Base-by-base conservation (phyloP, 2,888 invertebrate genomes). In the Cecidostiba fungosa region DNA sequence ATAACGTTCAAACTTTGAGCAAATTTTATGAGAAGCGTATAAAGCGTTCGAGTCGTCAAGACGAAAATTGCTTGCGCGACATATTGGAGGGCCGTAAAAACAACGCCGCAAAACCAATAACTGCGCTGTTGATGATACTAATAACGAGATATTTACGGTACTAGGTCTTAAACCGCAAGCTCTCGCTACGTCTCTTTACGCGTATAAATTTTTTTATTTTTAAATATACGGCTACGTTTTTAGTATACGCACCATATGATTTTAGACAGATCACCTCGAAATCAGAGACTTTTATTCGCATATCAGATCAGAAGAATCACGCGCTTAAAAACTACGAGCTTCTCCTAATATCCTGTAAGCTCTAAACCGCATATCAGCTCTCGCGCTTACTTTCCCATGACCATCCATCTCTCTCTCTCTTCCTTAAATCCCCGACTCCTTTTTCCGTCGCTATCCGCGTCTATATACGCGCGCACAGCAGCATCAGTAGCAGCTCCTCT, bases 371-470 rank as follows among this genome's bases (percentile, higher is more conserved):
- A 26, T 16, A 66, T 29, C 66, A 26, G 66, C 59, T 59, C 23
- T 23, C 23, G n/a, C 5, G 59, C 23, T 29, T 66, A 66, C 66
- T 66, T 66, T 66, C 66, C 66, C 66, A 66, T 66, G 29, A 29
- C 66, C 66, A 66, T 66, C 29, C 29, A 66, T 66, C 29, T 66
- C 66, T 2, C 59, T 23, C 70, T 36, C 70, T 12, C n/a, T 4
- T 12, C 39, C 72, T n/a, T 72, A n/a, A 36, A 72, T n/a, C 36
- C 39, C 29, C 39, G 36, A 72, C 36, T 50, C 74, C 43, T 76
- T 77, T 82, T 82, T 76, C 74, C 74, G 36, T 69, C 43, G 4
- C n/a, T n/a, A 12, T n/a, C 43, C n/a, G n/a, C n/a, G 26, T 43
- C 16, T 54, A 2, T n/a, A 36, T n/a, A 29, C 26, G 26, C 43